phyloP scores from a whole-genome alignment of 2,797 vertebrate species.

The Cheirogaleus major region DNA sequence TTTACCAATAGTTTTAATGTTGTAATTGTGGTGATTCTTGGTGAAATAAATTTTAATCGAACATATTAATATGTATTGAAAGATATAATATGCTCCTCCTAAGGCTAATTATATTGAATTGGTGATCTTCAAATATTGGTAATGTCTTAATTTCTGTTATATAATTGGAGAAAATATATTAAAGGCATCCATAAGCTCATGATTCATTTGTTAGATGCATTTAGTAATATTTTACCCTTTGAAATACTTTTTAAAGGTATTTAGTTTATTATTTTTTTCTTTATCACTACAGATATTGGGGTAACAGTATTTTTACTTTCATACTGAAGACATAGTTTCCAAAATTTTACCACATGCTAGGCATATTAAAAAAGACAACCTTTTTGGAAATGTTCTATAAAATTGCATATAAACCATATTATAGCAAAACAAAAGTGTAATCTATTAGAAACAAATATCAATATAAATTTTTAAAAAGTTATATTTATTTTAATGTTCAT shows the following conservation, averaged over 20 bases:
- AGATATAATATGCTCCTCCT: background rate
- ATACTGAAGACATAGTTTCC: background rate
- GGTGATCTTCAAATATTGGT: background rate
- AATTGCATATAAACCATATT: background rate
- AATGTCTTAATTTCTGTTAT: background rate
- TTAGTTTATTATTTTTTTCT: background rate
- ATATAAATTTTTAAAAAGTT: background rate
- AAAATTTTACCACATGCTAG: background rate
- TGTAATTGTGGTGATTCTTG: background rate
- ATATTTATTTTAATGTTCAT: background rate
- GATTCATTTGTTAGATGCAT: background rate
- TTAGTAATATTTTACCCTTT: background rate
- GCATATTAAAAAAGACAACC: background rate
- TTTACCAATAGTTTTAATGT: background rate
- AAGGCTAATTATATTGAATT: background rate
- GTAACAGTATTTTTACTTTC: background rate
- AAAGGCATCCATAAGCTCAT: background rate
- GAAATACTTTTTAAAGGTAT: background rate
- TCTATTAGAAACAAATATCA: background rate
- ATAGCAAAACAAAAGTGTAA: background rate
- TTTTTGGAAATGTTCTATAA: background rate
- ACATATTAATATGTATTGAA: background rate
- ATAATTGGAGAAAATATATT: background rate
- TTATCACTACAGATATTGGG: background rate
- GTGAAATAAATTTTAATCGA: background rate